Percentiles rank a stretch among this genome's conserved stretches.
These are phyloP conservation scores for Psammodynastes pulverulentus DNA, from an alignment of 2,113 vertebrate species.

Conservation along the genomic window DNA sequence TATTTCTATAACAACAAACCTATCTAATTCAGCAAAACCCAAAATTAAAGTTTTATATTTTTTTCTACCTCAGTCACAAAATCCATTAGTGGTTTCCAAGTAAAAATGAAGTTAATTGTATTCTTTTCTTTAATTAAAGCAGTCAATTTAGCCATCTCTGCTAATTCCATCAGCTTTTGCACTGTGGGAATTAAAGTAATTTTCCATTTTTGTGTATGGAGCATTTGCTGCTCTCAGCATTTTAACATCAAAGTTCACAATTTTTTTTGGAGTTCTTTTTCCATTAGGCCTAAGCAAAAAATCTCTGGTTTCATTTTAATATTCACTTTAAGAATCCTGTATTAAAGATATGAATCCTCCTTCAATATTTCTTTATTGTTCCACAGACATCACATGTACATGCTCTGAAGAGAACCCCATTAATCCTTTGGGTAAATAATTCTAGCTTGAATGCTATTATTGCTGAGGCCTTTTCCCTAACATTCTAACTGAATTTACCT, in stretches of 20 bases:
- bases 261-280: not conserved
- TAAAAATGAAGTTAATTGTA: not conserved
- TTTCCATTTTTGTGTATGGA: not conserved
- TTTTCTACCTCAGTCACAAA: not conserved
- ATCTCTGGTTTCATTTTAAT: not conserved
- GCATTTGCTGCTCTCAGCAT: not conserved
- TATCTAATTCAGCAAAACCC: too few species aligned
- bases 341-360: not conserved
- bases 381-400: not conserved
- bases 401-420: not conserved
- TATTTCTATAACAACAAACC: too few species aligned
- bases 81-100: not conserved
- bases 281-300: not conserved
- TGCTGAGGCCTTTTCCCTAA: not conserved
- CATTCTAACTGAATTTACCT: not conserved
- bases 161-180: not conserved
- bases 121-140: not conserved
- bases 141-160: not conserved
- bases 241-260: not conserved
- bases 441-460: not conserved
- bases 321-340: not conserved
- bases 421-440: not conserved
- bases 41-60: too few species aligned
- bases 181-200: not conserved
- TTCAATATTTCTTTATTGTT: not conserved